Conservation (phyloP, 2,113 vertebrate genomes). For the Synodontis membranacea region DNA sequence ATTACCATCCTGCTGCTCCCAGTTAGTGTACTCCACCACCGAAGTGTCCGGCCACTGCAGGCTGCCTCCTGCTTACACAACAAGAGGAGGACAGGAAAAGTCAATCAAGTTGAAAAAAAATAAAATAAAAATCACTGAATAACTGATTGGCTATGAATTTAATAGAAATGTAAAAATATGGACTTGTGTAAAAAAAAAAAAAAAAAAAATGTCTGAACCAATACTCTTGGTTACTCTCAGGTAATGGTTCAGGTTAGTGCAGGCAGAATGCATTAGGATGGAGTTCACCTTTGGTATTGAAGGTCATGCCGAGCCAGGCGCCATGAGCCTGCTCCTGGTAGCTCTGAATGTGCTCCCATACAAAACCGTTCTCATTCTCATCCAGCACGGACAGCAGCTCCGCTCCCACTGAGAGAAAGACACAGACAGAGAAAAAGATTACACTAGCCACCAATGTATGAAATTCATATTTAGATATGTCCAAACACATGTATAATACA, state of each 20-base stretch:
- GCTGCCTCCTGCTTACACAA: constrained; percentile 72
- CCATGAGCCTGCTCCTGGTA: constrained; percentile 82
- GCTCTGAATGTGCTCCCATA: constrained; percentile 93
- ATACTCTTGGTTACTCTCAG: background rate
- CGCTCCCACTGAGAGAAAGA: constrained; percentile 77
- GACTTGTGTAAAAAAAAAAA: too few species aligned
- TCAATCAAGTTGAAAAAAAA: background rate
- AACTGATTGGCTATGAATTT: background rate
- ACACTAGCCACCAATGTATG: background rate
- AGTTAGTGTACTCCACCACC: constrained; percentile 88
- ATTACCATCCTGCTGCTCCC: constrained; percentile 83
- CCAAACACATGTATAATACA: too few species aligned
- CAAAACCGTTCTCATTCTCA: constrained; percentile 89
- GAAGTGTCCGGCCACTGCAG: constrained; percentile 89
- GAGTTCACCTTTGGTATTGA: constrained; percentile 84
- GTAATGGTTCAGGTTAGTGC: background rate
- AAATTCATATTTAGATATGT: background rate
- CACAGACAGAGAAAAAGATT: background rate
- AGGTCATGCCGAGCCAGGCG: constrained; percentile 93
- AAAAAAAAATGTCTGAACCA: background rate
- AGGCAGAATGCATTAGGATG: background rate
- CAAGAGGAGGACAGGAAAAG: background rate
- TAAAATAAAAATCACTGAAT: background rate
- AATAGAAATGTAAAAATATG: background rate
- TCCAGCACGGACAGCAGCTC: constrained; percentile 88